These are phyloP conservation scores for Vanacampus margaritifer DNA, from an alignment of 2,113 vertebrate genomes.

Conservation along the genomic window DNA sequence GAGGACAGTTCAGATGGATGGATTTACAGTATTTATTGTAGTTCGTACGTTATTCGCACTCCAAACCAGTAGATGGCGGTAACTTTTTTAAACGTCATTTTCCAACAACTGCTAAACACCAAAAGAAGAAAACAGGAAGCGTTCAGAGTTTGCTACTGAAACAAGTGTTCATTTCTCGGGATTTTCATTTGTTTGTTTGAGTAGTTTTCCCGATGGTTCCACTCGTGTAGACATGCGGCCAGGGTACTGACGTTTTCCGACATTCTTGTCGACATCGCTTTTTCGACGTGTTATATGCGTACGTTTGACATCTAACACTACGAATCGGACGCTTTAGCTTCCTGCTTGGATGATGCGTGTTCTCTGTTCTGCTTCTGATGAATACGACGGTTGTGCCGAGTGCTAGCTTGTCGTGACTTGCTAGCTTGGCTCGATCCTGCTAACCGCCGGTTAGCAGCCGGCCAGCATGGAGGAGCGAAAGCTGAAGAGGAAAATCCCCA, in stretches of 20 bases:
- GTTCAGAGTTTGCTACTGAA: not conserved
- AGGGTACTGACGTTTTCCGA: not conserved
- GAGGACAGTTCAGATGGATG: too few species aligned
- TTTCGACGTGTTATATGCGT: not conserved
- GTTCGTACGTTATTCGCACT: not conserved
- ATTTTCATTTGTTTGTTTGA: not conserved
- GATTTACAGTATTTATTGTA: not conserved
- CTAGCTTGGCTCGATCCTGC: too few species aligned
- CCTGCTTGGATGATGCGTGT: not conserved
- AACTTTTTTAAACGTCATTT: not conserved
- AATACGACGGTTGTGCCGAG: not conserved
- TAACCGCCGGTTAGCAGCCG: conserved; percentile 10
- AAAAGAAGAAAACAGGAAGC: not conserved
- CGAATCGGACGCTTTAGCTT: not conserved
- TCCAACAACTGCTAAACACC: not conserved
- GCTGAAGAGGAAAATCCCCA: conserved; percentile 87
- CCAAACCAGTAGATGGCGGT: not conserved
- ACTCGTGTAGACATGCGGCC: not conserved
- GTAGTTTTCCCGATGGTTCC: not conserved
- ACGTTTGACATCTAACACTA: not conserved
- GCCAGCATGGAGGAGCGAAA: conserved; percentile 89
- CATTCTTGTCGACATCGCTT: not conserved
- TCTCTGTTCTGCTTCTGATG: not conserved
- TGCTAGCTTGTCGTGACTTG: not conserved
- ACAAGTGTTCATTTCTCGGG: not conserved